These are phyloP conservation scores for Thryonomys swinderianus DNA, from an alignment of 2,113 vertebrate genomes.

Conservation along the genomic window DNA sequence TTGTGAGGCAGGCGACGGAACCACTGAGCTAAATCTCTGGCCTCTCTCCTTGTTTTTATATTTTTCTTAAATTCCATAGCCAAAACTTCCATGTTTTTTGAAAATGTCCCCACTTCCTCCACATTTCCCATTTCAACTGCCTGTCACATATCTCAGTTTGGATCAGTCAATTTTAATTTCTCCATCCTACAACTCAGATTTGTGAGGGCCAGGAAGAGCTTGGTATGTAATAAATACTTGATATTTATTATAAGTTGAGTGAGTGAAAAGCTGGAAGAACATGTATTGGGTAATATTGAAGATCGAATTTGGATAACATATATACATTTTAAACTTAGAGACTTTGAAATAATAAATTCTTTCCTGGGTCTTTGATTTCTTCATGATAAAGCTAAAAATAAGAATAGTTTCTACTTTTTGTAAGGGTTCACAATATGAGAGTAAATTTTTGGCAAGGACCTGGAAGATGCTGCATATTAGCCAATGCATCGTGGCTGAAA, in stretches of 20 bases:
- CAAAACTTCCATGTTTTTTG: neutral
- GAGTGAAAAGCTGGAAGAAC: neutral
- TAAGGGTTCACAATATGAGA: neutral
- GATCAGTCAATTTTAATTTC: neutral
- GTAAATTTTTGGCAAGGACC: neutral
- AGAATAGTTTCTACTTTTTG: neutral
- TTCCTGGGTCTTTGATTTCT: neutral
- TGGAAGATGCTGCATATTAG: neutral
- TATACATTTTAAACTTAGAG: neutral
- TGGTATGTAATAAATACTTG: neutral
- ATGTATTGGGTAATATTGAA: neutral
- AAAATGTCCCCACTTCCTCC: neutral
- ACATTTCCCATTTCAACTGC: neutral
- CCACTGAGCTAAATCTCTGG: too few species aligned
- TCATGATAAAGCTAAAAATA: neutral
- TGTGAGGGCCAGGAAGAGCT: neutral
- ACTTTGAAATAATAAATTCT: neutral
- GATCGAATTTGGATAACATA: neutral
- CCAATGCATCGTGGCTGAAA: neutral
- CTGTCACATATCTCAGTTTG: neutral
- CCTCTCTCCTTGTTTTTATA: too few species aligned
- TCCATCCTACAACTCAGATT: neutral
- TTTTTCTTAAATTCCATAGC: neutral
- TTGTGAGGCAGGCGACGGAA: too few species aligned
- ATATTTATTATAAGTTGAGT: neutral